Evolutionary conservation across 1,140 invertebrate genomes (phyloP).

Genomic region (Lucilia cuprina): DNA sequence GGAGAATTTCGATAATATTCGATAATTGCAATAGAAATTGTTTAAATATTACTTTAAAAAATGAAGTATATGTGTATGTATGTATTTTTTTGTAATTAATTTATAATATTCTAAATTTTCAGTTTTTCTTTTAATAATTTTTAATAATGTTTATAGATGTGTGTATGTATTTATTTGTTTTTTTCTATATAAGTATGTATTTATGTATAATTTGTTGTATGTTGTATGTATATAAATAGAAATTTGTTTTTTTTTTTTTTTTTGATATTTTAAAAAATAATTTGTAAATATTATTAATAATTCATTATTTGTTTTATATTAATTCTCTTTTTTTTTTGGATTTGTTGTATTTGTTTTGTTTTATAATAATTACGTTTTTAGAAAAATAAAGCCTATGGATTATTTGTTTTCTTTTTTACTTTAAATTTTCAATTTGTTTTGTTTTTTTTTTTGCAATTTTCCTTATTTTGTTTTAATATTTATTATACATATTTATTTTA

Average conservation of each 20-base stretch:
- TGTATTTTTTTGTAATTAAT: not conserved
- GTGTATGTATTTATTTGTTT: not conserved
- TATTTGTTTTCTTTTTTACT: slow-evolving; percentile 10
- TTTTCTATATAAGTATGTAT: not conserved
- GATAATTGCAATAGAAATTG: too few relatives aligned
- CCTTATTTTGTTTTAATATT: not conserved
- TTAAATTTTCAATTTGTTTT: slow-evolving; percentile 5
- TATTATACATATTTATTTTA: slow-evolving; percentile 64
- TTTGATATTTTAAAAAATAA: slow-evolving; percentile 35
- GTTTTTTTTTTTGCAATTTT: slow-evolving; percentile 15
- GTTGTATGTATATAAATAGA: slow-evolving; percentile 29
- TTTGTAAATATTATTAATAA: slow-evolving; percentile 35
- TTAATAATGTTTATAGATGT: not conserved
- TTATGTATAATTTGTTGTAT: not conserved
- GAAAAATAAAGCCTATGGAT: slow-evolving; percentile 35
- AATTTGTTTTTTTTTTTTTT: not conserved
- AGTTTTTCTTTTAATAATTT: not conserved
- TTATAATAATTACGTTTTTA: slow-evolving; percentile 21
- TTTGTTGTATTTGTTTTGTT: slow-evolving; percentile 4
- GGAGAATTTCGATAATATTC: too few relatives aligned
- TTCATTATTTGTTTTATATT: slow-evolving; percentile 6
- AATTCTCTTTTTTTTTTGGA: not conserved
- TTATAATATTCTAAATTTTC: not conserved
- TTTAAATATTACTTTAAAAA: too few relatives aligned
- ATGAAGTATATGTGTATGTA: too few relatives aligned